Conservation (phyloP, 2,113 vertebrate genomes). For the Prochilodus magdalenae region DNA sequence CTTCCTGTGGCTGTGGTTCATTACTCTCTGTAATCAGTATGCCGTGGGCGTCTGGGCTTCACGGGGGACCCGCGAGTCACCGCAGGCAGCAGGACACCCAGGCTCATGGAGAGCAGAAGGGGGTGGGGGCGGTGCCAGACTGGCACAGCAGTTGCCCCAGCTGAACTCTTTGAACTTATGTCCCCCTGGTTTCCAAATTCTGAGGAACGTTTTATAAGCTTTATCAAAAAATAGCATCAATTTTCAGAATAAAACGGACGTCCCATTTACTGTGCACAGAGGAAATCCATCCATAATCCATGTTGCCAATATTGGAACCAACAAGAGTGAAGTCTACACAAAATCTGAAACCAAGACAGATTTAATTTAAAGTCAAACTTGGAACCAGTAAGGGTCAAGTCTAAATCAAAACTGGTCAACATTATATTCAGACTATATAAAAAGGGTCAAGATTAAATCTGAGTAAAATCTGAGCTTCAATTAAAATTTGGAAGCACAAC, state of each 20-base stretch:
- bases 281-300: background rate
- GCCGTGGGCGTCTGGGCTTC: constrained; percentile 47
- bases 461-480: too few relatives aligned
- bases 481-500: too few relatives aligned
- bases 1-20: constrained; percentile 57
- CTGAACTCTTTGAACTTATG: background rate
- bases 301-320: too few relatives aligned
- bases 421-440: too few relatives aligned
- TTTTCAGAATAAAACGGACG: background rate
- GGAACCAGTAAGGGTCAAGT: too few relatives aligned
- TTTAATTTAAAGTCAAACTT: too few relatives aligned
- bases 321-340: too few relatives aligned
- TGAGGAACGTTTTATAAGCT: background rate
- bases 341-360: too few relatives aligned
- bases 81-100: constrained; percentile 42
- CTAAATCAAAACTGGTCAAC: too few relatives aligned
- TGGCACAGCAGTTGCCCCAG: background rate
- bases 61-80: constrained; percentile 43
- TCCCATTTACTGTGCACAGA: background rate
- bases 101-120: background rate
- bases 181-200: background rate
- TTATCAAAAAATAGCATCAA: background rate
- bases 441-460: background rate
- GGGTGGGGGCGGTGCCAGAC: background rate
- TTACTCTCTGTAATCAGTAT: constrained; percentile 53